A percentile compares a stretch with the other conserved stretches of the same genome.
phyloP scores from a whole-genome alignment of 2,888 invertebrate genomes.

The Lasiommata megera region DNA sequence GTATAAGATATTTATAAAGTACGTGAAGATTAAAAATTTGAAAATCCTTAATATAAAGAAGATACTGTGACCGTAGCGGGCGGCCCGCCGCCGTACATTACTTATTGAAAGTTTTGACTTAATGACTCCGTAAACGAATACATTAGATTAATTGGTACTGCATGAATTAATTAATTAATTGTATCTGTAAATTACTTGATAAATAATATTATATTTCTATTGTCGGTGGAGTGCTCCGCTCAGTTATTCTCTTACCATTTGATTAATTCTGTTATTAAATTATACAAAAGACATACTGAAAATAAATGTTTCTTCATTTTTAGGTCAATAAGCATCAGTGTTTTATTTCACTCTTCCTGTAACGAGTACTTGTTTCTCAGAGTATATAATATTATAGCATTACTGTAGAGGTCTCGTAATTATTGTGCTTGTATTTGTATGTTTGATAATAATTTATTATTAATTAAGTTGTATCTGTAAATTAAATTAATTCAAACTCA shows the following conservation, averaged over 20 bases:
- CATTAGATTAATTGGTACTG: constrained; percentile 78
- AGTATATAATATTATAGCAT: not conserved
- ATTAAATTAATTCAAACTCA: constrained; percentile 17
- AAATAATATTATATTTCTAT: constrained; percentile 79
- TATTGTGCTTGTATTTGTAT: constrained; percentile 12
- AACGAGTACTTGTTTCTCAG: not conserved
- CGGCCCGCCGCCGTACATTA: constrained; percentile 34
- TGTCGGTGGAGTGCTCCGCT: constrained; percentile 77
- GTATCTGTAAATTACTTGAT: constrained; percentile 78
- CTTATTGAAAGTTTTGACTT: constrained; percentile 68
- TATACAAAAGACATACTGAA: constrained; percentile 85
- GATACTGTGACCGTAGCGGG: constrained; percentile 51
- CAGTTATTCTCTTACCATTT: constrained; percentile 75
- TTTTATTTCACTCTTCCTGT: constrained; percentile 62
- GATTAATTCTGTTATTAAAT: constrained; percentile 81
- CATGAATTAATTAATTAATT: constrained; percentile 48
- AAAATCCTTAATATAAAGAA: constrained; percentile 66
- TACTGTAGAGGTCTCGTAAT: not conserved
- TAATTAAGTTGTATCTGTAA: constrained; percentile 14
- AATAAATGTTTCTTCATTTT: constrained; percentile 89
- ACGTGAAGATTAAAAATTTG: constrained; percentile 72
- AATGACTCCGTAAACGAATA: constrained; percentile 76
- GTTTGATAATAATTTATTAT: constrained; percentile 15
- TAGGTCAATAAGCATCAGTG: constrained; percentile 84
- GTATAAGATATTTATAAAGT: constrained; percentile 80